Base-by-base conservation (phyloP, 2,888 invertebrate species). In the Ormyrus pomaceus region DNA sequence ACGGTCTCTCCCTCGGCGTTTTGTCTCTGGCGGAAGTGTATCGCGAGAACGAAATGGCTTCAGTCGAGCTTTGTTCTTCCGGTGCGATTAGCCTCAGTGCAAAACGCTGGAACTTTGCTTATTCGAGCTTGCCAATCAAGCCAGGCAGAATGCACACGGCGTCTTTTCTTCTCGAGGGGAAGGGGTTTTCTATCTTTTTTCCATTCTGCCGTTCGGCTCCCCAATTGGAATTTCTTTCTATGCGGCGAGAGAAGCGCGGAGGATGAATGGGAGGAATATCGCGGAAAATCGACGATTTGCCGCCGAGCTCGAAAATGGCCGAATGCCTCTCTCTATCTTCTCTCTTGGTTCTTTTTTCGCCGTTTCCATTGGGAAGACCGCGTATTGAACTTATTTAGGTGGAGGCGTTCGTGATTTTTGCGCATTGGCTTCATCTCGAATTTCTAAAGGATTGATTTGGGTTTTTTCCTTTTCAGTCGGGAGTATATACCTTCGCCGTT, bases 241-340 rank as follows among this genome's bases (percentile, higher is more conserved):
- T 48, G 46, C 46, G 46, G 46, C 61, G 68, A 68, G 75, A 34
- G 34, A 34, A 3, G 34, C 34, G 34, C 34, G 34, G 34, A 34
- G 50, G 69, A 83, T 83, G 80, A 76, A 82, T 68, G 58, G 80
- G 80, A 83, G 84, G 85, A 84, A 86, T 82, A 83, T 83, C 66
- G 79, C 74, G 68, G 78, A 46, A 53, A 65, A 82, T 83, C 81
- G 83, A 82, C 79, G 83, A 77, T 77, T 79, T 74, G 69, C 79
- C 77, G 68, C 50, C 34, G 34, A 34, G 68, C 66, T 55, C 48
- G 75, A 66, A 75, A 75, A 66, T 75, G 51, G 66, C 34, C 13
- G 45, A 45, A 66, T 51, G 68, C 69, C 56, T n/a, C 62, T 11
- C 50, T 3, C 51, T 10, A 68, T 19, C 51, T 19, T 45, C 58